phyloP scores from a whole-genome alignment of 2,113 vertebrate species.

The Semnornis frantzii region DNA sequence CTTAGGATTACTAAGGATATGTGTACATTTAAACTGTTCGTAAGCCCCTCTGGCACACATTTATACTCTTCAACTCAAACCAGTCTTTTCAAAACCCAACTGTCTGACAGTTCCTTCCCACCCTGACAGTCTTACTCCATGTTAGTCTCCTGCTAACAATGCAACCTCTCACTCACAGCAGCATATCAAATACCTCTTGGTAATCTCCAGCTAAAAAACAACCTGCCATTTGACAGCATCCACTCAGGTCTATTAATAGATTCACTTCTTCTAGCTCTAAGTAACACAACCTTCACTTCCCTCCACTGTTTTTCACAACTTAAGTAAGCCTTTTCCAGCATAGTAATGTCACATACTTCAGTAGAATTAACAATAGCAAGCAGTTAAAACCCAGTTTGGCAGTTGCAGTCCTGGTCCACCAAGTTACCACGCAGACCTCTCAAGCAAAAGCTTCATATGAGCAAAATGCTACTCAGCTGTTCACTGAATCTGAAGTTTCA shows the following conservation, averaged over 20 bases:
- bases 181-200: background rate
- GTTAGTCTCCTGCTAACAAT: background rate
- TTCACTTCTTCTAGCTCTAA: background rate
- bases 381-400: too few relatives aligned
- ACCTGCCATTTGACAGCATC: background rate
- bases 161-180: background rate
- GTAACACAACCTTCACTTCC: background rate
- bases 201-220: background rate
- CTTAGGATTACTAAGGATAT: background rate
- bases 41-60: background rate
- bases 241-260: background rate
- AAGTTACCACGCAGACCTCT: accelerated
- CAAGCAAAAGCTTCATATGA: background rate
- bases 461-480: background rate
- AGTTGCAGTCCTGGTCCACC: background rate
- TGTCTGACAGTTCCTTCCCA: background rate
- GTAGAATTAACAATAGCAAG: background rate
- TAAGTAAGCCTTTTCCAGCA: background rate
- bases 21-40: background rate
- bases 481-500: background rate
- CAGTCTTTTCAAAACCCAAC: background rate
- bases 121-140: background rate
- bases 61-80: background rate
- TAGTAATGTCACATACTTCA: background rate
- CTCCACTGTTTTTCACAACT: background rate